A percentile compares a stretch with the other conserved stretches of the same genome.
These are phyloP conservation scores for Rostratula benghalensis DNA, from an alignment of 2,113 vertebrate species.

Conservation along the genomic window DNA sequence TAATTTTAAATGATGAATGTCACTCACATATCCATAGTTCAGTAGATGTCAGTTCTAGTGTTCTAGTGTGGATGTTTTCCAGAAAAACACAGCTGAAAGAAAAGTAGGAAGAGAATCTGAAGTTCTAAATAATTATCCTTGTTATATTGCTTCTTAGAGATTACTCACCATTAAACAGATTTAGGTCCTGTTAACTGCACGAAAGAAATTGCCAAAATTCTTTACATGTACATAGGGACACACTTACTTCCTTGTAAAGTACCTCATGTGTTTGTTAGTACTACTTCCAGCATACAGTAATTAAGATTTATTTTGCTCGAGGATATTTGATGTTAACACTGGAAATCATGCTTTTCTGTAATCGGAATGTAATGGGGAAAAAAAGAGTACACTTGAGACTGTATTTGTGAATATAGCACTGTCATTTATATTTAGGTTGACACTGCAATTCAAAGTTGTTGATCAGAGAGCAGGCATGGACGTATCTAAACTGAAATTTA, in stretches of 20 bases:
- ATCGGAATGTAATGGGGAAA: neutral
- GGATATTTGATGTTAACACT: slow-evolving; percentile 34
- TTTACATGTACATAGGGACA: slow-evolving; percentile 31
- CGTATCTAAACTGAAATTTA: neutral
- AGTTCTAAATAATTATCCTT: neutral
- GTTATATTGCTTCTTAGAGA: neutral
- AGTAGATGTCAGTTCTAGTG: neutral
- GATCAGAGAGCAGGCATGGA: neutral
- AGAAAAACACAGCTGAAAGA: neutral
- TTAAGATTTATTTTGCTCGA: slow-evolving; percentile 61
- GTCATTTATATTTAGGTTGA: neutral
- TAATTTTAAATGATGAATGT: neutral
- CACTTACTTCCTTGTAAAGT: slow-evolving; percentile 23
- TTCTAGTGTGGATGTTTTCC: neutral
- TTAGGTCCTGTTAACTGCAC: slow-evolving; percentile 22
- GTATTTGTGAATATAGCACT: neutral
- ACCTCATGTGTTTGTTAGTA: neutral
- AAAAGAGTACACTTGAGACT: neutral
- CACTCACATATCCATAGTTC: neutral
- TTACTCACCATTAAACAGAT: slow-evolving; percentile 35
- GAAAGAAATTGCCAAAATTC: slow-evolving; percentile 30
- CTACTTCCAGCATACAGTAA: slow-evolving; percentile 16
- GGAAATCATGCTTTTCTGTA: slow-evolving; percentile 22
- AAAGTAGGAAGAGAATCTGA: neutral
- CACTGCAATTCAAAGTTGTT: neutral